Conservation (phyloP, 2,113 vertebrate species). For the Phrynosoma platyrhinos region DNA sequence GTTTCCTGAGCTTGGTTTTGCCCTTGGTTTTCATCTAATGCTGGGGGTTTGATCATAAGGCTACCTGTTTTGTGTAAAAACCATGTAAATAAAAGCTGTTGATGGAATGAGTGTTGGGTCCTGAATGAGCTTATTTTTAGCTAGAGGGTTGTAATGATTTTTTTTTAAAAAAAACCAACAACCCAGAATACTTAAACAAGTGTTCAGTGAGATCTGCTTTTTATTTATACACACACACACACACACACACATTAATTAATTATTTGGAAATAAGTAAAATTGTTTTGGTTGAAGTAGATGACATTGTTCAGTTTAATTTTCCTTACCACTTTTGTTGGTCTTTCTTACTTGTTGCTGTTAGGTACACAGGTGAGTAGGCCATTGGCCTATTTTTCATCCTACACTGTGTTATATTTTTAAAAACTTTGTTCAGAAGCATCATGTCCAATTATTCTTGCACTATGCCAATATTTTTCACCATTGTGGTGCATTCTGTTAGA, state of each 20-base stretch:
- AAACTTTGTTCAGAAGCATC: background rate
- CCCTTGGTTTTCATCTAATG: background rate
- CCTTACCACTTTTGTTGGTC: background rate
- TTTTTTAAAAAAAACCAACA: no score
- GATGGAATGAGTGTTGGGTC: no score
- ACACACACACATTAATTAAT: no score
- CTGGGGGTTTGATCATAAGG: background rate
- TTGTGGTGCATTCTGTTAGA: background rate
- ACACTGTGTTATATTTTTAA: background rate
- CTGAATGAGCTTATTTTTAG: no score
- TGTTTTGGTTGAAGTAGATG: background rate
- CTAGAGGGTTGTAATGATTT: no score
- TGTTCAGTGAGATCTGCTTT: no score
- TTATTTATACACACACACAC: no score
- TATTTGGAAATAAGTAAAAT: background rate
- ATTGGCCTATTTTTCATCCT: background rate
- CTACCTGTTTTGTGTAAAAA: no score
- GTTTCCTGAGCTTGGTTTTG: background rate
- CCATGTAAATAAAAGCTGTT: no score
- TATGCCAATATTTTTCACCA: background rate
- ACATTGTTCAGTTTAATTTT: background rate
- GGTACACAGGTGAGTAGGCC: background rate
- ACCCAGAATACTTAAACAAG: no score
- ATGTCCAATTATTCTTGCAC: accelerated
- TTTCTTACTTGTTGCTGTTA: background rate